A percentile compares a stretch with the other conserved stretches of the same genome.
These are phyloP conservation scores for Epinephelus moara DNA, from an alignment of 2,113 vertebrate genomes.

Conservation along the genomic window DNA sequence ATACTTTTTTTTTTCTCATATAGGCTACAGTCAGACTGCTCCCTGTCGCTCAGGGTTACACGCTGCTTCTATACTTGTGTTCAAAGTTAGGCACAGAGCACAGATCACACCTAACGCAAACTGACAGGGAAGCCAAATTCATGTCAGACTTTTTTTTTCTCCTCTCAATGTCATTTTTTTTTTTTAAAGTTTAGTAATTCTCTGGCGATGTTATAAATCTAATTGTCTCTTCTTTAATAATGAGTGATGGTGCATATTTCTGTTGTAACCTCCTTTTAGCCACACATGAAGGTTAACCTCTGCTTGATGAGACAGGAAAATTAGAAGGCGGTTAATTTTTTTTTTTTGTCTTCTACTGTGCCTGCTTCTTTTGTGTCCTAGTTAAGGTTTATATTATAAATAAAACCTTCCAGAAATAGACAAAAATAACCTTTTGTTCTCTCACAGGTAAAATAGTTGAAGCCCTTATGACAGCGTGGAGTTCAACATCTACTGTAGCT, in stretches of 20 bases:
- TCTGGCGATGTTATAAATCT: constrained; percentile 27
- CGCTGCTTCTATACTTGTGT: constrained; percentile 49
- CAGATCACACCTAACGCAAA: constrained; percentile 54
- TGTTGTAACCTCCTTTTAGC: constrained; percentile 45
- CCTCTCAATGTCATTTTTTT: constrained; percentile 26
- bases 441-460: constrained; percentile 40
- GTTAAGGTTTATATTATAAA: constrained; percentile 65
- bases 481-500: constrained; percentile 29
- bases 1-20: constrained; percentile 6
- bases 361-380: constrained; percentile 28
- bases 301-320: constrained; percentile 42
- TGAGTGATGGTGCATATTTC: constrained; percentile 38
- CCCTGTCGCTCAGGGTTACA: constrained; percentile 65
- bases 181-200: constrained; percentile 36
- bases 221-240: constrained; percentile 52
- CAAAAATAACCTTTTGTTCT: constrained; percentile 58
- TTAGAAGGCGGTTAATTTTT: constrained; percentile 31
- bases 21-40: constrained; percentile 41
- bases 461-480: constrained; percentile 40
- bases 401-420: constrained; percentile 66
- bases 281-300: constrained; percentile 66
- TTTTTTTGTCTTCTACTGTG: background rate
- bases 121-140: constrained; percentile 54
- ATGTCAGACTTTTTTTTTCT: constrained; percentile 25
- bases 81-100: constrained; percentile 52